Percentiles rank a stretch among this genome's conserved stretches.
phyloP scores from a whole-genome alignment of 2,113 vertebrate genomes.

The Pionites leucogaster region DNA sequence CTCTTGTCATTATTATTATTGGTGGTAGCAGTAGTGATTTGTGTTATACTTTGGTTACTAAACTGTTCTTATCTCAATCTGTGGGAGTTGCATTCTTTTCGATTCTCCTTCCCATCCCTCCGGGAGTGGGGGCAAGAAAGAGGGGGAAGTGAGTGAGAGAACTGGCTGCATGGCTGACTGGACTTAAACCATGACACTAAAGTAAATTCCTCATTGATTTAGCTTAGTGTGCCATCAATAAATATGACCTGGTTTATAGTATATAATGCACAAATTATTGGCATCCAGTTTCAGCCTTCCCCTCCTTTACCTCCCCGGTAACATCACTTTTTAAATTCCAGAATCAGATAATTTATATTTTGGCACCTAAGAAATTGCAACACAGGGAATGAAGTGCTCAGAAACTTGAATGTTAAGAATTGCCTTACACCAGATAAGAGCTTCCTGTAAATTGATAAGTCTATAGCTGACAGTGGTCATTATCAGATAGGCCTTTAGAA shows the following conservation, averaged over 20 bases:
- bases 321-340: background rate
- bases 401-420: slow-evolving; percentile 7
- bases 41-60: too few species aligned
- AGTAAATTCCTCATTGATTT: background rate
- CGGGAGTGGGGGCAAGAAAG: too few species aligned
- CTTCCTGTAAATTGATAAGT: slow-evolving; percentile 11
- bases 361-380: background rate
- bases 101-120: too few species aligned
- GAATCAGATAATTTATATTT: background rate
- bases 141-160: too few species aligned
- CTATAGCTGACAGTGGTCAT: slow-evolving; percentile 21
- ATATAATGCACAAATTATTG: background rate
- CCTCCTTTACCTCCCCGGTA: background rate
- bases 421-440: slow-evolving; percentile 2
- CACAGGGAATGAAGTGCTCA: background rate
- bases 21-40: too few species aligned
- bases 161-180: too few species aligned
- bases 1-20: too few species aligned
- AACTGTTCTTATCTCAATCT: too few species aligned
- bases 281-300: background rate
- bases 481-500: slow-evolving; percentile 48
- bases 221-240: background rate
- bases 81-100: too few species aligned
- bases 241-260: background rate
- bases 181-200: background rate